A percentile compares a stretch with the other conserved stretches of the same genome.
Conservation (phyloP, 1,140 invertebrate genomes). For the Maconellicoccus hirsutus region DNA sequence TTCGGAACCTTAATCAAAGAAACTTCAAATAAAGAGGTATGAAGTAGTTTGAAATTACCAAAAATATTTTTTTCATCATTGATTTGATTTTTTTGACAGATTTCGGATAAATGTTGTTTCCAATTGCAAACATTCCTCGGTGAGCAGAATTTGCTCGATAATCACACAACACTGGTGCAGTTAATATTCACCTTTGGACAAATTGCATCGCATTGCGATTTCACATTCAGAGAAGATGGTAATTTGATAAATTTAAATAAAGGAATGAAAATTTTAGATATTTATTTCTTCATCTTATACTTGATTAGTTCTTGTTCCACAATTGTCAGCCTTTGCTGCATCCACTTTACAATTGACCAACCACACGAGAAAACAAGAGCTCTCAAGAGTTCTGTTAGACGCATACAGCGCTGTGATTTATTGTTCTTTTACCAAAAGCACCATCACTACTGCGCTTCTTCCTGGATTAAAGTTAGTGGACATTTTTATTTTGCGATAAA, state of each 20-base stretch:
- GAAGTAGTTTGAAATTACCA: constrained; percentile 13
- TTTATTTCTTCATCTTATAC: too few species aligned
- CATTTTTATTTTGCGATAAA: neutral
- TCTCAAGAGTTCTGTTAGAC: constrained; percentile 49
- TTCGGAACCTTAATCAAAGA: constrained; percentile 51
- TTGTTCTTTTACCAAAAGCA: constrained; percentile 42
- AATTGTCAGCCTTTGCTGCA: constrained; percentile 45
- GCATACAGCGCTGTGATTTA: constrained; percentile 51
- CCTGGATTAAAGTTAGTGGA: constrained; percentile 39
- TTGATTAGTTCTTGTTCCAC: constrained; percentile 46
- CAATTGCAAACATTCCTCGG: constrained; percentile 54
- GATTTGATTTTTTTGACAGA: constrained; percentile 42
- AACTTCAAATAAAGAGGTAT: constrained; percentile 40
- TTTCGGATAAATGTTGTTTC: constrained; percentile 56
- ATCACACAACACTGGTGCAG: constrained; percentile 37
- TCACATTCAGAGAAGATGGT: constrained; percentile 46
- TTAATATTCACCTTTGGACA: constrained; percentile 41
- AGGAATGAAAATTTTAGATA: too few species aligned
- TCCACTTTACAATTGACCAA: constrained; percentile 42
- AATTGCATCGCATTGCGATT: constrained; percentile 40
- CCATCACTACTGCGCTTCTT: constrained; percentile 38
- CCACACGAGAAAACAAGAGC: constrained; percentile 43
- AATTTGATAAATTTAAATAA: constrained; percentile 26
- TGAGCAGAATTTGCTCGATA: constrained; percentile 39
- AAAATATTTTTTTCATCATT: constrained; percentile 42